A percentile compares a stretch with the other conserved stretches of the same genome.
phyloP scores from a whole-genome alignment of 2,113 vertebrate genomes.

The Pyxicephalus adspersus region DNA sequence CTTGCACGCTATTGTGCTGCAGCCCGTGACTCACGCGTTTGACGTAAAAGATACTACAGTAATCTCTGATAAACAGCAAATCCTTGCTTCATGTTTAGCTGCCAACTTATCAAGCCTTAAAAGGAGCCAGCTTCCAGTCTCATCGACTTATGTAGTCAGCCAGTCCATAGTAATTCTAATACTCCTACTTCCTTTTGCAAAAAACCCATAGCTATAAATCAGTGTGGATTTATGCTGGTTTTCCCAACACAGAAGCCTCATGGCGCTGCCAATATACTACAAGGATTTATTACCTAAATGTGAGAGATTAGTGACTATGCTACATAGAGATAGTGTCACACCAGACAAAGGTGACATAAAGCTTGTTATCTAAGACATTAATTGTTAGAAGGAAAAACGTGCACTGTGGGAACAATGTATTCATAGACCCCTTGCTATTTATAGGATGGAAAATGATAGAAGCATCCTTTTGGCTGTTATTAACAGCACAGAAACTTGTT shows the following conservation, averaged over 20 bases:
- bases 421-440: no score
- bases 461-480: no score
- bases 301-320: not conserved
- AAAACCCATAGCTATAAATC: not conserved
- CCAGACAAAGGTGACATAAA: not conserved
- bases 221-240: not conserved
- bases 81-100: slow-evolving; percentile 57
- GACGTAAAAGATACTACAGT: slow-evolving; percentile 62
- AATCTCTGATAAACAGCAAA: slow-evolving; percentile 62
- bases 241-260: not conserved
- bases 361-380: no score
- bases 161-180: not conserved
- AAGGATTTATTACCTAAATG: not conserved
- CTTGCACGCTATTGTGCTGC: slow-evolving; percentile 49
- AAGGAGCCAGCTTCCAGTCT: slow-evolving; percentile 58
- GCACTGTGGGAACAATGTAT: no score
- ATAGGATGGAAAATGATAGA: no score
- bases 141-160: slow-evolving; percentile 52
- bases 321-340: not conserved
- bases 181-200: not conserved
- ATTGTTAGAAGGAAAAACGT: no score
- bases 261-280: not conserved
- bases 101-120: slow-evolving; percentile 61
- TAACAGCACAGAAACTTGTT: no score
- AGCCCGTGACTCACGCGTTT: slow-evolving; percentile 63